A percentile compares a stretch with the other conserved stretches of the same genome.
Conservation (phyloP, 2,113 vertebrate species). For the Cyanistes caeruleus region DNA sequence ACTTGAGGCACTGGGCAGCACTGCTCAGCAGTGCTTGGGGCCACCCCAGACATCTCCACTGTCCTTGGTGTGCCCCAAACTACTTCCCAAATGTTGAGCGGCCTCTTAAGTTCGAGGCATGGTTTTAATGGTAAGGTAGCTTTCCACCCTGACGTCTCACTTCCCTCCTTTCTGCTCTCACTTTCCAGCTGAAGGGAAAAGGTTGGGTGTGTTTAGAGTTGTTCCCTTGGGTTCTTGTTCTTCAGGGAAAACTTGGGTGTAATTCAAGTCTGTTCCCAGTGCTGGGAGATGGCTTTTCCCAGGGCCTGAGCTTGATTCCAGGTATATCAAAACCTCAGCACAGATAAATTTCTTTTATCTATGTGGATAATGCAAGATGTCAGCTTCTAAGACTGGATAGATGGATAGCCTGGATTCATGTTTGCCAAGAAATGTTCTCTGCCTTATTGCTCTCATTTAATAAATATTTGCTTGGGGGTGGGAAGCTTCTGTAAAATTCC, state of each 20-base stretch:
- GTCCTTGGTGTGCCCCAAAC: constrained; percentile 63
- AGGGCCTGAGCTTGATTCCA: neutral
- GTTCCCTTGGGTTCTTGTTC: neutral
- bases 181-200: constrained; percentile 17
- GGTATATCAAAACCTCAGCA: neutral
- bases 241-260: neutral
- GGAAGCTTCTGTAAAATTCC: neutral
- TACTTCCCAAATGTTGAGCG: constrained; percentile 55
- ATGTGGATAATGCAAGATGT: neutral
- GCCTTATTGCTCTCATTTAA: neutral
- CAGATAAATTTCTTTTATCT: neutral
- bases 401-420: neutral
- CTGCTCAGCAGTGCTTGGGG: constrained; percentile 52
- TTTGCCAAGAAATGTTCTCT: neutral
- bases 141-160: neutral
- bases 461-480: neutral
- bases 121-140: constrained; percentile 78
- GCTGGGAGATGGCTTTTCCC: constrained; percentile 11
- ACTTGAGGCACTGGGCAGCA: constrained; percentile 72
- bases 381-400: neutral
- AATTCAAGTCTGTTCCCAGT: neutral
- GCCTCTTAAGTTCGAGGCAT: constrained; percentile 68
- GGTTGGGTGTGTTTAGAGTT: neutral
- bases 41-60: constrained; percentile 49
- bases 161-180: constrained; percentile 42